Evolutionary conservation across 2,797 vertebrate species (phyloP).

Genomic region (Pipistrellus nathusii): DNA sequence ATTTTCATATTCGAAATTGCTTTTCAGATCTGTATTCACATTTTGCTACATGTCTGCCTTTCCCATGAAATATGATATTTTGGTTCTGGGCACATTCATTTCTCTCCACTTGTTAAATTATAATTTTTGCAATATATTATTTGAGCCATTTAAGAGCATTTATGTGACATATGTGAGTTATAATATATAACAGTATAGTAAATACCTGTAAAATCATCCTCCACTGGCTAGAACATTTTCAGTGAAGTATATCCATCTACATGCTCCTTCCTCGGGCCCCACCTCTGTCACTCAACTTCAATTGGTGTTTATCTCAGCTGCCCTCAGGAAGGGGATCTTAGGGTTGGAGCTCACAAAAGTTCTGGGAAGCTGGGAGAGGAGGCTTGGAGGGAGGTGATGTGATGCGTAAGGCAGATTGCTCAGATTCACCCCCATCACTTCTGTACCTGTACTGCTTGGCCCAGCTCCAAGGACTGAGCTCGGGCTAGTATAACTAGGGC

Average conservation of each 20-base stretch:
- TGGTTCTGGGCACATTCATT: not conserved
- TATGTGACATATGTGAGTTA: not conserved
- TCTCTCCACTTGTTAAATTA: not conserved
- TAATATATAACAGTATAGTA: not conserved
- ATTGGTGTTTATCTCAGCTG: not conserved
- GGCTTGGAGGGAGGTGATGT: not conserved
- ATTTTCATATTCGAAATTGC: slow-evolving; percentile 19
- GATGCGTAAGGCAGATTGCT: too few species aligned
- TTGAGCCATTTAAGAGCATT: not conserved
- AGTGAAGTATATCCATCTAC: not conserved
- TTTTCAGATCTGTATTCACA: not conserved
- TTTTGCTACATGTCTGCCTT: not conserved
- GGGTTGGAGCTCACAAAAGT: not conserved
- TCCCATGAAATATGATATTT: not conserved
- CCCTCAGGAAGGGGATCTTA: not conserved
- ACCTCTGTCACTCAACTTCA: not conserved
- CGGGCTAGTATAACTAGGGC: not conserved
- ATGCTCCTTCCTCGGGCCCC: not conserved
- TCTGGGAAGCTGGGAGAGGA: not conserved
- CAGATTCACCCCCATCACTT: not conserved
- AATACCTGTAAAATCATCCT: not conserved
- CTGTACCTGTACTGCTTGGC: not conserved
- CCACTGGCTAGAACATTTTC: not conserved
- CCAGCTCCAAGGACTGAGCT: not conserved
- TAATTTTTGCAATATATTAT: not conserved